phyloP scores from a whole-genome alignment of 1,140 invertebrate species.

The Lethrus apterus region DNA sequence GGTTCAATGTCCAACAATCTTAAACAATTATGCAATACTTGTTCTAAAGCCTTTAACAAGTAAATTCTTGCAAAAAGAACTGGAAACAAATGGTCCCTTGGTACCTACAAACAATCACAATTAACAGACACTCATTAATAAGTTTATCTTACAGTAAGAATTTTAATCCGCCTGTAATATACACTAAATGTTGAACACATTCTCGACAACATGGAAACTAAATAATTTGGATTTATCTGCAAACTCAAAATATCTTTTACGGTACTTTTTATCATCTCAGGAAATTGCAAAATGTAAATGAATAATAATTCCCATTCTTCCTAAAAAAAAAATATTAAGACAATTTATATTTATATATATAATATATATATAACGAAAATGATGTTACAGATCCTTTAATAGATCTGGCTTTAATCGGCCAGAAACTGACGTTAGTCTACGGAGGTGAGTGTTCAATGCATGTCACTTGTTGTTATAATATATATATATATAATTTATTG shows the following conservation, averaged over 20 bases:
- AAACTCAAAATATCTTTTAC: conserved; percentile 43
- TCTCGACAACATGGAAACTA: conserved; percentile 54
- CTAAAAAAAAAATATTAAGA: conserved; percentile 28
- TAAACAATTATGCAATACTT: conserved; percentile 54
- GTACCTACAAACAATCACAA: conserved; percentile 46
- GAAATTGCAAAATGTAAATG: conserved; percentile 55
- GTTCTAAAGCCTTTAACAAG: conserved; percentile 53
- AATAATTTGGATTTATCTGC: conserved; percentile 49
- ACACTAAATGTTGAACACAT: conserved; percentile 59
- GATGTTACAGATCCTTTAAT: no score
- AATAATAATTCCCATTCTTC: conserved; percentile 66
- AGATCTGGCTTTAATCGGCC: no score
- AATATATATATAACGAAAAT: no score
- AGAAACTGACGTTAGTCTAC: no score
- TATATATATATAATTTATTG: no score
- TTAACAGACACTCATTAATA: conserved; percentile 16
- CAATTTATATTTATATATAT: background rate
- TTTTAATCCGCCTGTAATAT: conserved; percentile 60
- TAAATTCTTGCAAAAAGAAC: conserved; percentile 58
- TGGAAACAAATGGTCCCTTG: conserved; percentile 53
- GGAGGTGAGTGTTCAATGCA: no score
- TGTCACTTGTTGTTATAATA: no score
- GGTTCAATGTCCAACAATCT: conserved; percentile 55
- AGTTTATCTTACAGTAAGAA: conserved; percentile 52
- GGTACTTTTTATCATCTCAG: conserved; percentile 48